Conservation (phyloP, 2,113 vertebrate species). For the Pitta sordida region DNA sequence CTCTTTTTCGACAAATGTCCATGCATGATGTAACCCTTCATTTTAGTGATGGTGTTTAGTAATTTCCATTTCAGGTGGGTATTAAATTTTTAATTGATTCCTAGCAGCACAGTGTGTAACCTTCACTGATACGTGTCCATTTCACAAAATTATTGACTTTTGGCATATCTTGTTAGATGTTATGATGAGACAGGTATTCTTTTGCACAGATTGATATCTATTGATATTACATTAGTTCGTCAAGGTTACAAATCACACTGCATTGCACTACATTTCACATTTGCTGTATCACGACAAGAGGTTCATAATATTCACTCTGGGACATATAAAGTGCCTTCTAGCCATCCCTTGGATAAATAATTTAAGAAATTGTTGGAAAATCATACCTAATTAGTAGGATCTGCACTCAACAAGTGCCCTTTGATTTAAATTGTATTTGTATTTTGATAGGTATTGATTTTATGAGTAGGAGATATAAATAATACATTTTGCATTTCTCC, state of each 20-base stretch:
- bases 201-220: slow-evolving; percentile 58
- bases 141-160: slow-evolving; percentile 56
- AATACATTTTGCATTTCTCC: slow-evolving; percentile 48
- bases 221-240: slow-evolving; percentile 63
- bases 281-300: slow-evolving; percentile 41
- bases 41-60: neutral
- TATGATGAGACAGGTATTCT: slow-evolving; percentile 10
- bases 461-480: slow-evolving; percentile 55
- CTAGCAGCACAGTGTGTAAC: slow-evolving; percentile 40
- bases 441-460: slow-evolving; percentile 64
- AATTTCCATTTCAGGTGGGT: slow-evolving; percentile 29
- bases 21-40: neutral
- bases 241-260: slow-evolving; percentile 33
- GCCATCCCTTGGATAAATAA: slow-evolving; percentile 63
- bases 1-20: neutral
- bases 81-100: slow-evolving; percentile 61
- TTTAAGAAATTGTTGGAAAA: slow-evolving; percentile 64
- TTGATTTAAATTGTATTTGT: slow-evolving; percentile 63
- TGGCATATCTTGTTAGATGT: slow-evolving; percentile 1
- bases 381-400: slow-evolving; percentile 60
- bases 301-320: slow-evolving; percentile 42
- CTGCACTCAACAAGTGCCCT: slow-evolving; percentile 58
- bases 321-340: slow-evolving; percentile 45
- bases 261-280: slow-evolving; percentile 40
- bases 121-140: slow-evolving; percentile 43